phyloP scores from a whole-genome alignment of 2,888 invertebrate species.

The Morinoia aosen region DNA sequence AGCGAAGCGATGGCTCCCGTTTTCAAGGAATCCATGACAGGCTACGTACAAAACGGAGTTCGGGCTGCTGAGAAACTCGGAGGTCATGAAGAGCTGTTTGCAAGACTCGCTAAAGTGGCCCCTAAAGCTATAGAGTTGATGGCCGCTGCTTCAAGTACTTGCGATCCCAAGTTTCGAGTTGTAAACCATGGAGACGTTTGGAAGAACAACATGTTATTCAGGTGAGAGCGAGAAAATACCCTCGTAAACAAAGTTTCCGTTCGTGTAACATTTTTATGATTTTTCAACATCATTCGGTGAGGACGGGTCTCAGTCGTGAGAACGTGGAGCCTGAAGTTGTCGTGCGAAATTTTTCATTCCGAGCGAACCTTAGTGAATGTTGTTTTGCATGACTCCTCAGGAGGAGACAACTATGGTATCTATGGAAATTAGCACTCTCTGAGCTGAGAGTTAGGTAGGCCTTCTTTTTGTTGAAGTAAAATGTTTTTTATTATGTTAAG shows the following conservation, averaged over 20 bases:
- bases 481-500: no score
- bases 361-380: no score
- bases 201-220: conserved; percentile 62
- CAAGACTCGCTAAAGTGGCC: conserved; percentile 29
- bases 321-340: no score
- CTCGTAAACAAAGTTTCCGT: background rate
- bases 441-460: no score
- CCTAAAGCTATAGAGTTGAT: background rate
- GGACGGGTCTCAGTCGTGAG: no score
- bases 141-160: background rate
- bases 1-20: background rate
- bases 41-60: background rate
- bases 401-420: no score
- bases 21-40: background rate
- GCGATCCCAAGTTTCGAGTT: conserved; percentile 29
- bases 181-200: conserved; percentile 60
- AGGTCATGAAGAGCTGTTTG: conserved; percentile 51
- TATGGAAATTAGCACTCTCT: no score
- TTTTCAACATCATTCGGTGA: no score
- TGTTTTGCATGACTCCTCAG: no score
- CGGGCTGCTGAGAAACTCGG: background rate
- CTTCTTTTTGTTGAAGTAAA: no score
- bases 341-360: no score
- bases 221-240: conserved; percentile 6
- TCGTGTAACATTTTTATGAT: no score